Evolutionary conservation across 2,888 invertebrate genomes (phyloP).

Genomic region (Melitaea athalia): DNA sequence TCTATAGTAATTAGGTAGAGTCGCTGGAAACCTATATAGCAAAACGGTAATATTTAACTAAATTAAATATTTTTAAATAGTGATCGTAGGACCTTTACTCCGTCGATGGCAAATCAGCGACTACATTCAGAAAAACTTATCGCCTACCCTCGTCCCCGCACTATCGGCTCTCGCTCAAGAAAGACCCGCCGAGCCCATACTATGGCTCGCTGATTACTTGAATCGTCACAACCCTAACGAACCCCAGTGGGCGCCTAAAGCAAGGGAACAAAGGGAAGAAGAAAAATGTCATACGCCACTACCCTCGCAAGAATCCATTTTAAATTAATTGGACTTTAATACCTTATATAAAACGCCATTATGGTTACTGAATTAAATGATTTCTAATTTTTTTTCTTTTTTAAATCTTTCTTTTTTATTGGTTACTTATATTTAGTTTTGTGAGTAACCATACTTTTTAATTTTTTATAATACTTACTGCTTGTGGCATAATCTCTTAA

Average conservation of each 20-base stretch:
- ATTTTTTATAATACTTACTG: too few species aligned
- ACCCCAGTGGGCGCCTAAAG: constrained; percentile 71
- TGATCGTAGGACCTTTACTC: constrained; percentile 88
- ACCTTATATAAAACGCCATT: too few species aligned
- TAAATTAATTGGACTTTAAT: constrained; percentile 29
- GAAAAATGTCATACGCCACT: constrained; percentile 61
- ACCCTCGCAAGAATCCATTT: constrained; percentile 57
- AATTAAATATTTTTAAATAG: constrained; percentile 66
- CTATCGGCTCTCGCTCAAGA: constrained; percentile 85
- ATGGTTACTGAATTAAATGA: too few species aligned
- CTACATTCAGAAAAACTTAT: constrained; percentile 86
- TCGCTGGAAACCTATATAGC: too few species aligned
- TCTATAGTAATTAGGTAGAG: too few species aligned
- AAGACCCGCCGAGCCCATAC: constrained; percentile 88
- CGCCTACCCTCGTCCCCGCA: constrained; percentile 84
- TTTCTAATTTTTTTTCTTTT: too few species aligned
- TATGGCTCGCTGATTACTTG: constrained; percentile 90
- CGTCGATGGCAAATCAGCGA: constrained; percentile 84
- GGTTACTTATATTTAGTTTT: too few species aligned
- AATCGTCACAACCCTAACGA: constrained; percentile 88
- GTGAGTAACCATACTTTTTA: too few species aligned
- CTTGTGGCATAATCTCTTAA: too few species aligned
- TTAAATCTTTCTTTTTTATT: too few species aligned
- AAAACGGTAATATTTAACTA: background rate
- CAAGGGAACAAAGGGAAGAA: constrained; percentile 54